Conservation (phyloP, 2,113 vertebrate genomes). For the Halichoeres trimaculatus region DNA sequence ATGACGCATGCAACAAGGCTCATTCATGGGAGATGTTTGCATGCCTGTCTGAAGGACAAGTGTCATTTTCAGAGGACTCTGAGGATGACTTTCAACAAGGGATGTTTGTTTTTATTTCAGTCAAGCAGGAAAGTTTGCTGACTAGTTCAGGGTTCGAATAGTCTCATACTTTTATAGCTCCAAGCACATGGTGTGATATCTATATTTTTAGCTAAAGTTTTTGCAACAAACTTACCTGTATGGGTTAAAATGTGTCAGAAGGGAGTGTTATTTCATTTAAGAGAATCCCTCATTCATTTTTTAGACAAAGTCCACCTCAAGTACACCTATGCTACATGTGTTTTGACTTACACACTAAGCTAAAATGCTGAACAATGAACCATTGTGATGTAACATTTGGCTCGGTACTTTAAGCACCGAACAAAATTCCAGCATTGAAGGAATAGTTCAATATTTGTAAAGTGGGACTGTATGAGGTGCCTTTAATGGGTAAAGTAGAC, state of each 20-base stretch:
- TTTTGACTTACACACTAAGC: too few species aligned
- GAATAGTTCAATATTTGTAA: too few species aligned
- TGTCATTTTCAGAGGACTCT: slow-evolving; percentile 18
- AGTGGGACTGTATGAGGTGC: too few species aligned
- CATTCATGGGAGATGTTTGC: slow-evolving; percentile 27
- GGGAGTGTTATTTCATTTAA: too few species aligned
- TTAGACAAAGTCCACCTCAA: too few species aligned
- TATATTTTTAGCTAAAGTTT: neutral
- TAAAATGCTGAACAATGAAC: too few species aligned
- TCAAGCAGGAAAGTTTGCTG: neutral
- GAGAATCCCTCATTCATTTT: too few species aligned
- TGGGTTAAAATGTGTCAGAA: neutral
- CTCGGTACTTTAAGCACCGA: too few species aligned
- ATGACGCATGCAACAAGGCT: slow-evolving; percentile 56
- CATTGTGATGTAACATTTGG: too few species aligned
- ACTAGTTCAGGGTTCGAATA: neutral
- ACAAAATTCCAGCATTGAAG: too few species aligned
- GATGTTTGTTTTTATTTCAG: neutral
- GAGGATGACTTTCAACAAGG: neutral
- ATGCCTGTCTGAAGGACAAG: slow-evolving; percentile 24
- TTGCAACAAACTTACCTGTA: neutral
- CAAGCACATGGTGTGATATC: neutral
- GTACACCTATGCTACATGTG: too few species aligned
- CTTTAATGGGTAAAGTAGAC: too few species aligned
- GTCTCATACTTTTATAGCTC: neutral